Evolutionary conservation across 2,113 vertebrate genomes (phyloP).

Genomic region (Poeciliopsis occidentalis): DNA sequence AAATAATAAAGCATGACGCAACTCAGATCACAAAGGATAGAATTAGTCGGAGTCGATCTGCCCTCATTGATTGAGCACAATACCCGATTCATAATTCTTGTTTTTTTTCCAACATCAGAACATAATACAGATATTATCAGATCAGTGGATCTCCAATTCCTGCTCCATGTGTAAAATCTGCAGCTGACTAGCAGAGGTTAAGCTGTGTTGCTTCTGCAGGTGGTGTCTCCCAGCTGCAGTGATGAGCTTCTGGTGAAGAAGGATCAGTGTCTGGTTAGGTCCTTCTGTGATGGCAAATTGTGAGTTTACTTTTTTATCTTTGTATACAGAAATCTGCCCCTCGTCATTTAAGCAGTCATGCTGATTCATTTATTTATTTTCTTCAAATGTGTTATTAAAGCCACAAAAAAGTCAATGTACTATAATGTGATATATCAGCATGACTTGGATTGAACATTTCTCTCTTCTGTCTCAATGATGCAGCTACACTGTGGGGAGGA

Average conservation of each 20-base stretch:
- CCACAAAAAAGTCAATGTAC: too few species aligned
- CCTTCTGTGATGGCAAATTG: slow-evolving; percentile 97
- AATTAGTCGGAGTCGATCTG: too few species aligned
- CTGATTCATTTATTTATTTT: too few species aligned
- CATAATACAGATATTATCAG: too few species aligned
- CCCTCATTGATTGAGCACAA: too few species aligned
- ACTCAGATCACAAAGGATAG: too few species aligned
- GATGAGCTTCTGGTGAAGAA: slow-evolving; percentile 94
- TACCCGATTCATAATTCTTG: too few species aligned
- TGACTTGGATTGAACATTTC: too few species aligned
- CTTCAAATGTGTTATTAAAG: too few species aligned
- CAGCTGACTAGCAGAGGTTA: background rate
- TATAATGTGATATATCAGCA: too few species aligned
- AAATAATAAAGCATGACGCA: too few species aligned
- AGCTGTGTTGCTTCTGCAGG: slow-evolving; percentile 74
- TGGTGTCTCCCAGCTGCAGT: slow-evolving; percentile 94
- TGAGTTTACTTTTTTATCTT: slow-evolving; percentile 76
- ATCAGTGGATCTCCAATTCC: background rate
- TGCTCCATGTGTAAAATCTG: background rate
- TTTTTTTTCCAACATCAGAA: too few species aligned
- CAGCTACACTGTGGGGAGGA: slow-evolving; percentile 89
- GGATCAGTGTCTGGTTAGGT: slow-evolving; percentile 95
- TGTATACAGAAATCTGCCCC: background rate
- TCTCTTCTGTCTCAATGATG: slow-evolving; percentile 8
- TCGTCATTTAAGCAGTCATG: background rate